Base-by-base conservation (phyloP, 2,888 invertebrate genomes). In the Drosophila ustulata region DNA sequence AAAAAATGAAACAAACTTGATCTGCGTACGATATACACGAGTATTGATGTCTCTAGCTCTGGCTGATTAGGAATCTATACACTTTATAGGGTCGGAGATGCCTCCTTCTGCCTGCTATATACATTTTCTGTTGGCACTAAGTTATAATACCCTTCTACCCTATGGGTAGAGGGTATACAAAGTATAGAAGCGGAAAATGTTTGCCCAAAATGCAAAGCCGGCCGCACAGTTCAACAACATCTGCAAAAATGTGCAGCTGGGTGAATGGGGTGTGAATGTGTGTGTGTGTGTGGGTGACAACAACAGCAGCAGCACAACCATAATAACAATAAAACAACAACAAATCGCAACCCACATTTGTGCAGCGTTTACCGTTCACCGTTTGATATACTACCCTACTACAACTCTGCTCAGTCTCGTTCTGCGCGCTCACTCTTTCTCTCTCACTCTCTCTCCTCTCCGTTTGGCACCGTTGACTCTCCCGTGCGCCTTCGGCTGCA, bases 311-410 rank as follows among this genome's bases (percentile, higher is more conserved):
- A 61, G 13, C 39, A 52, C 37, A 37, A 39, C 66, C 41, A 56
- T 53, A 66, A 59, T 51, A 63, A 58, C 61, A 70, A 34, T 30
- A 58, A 65, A 67, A 57, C 49, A 78, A 61, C 55, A 53, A 51
- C 49, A 62, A 78, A 62, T 75, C 50, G 71, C 88, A 88, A 89
- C 84, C 84, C 84, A 84, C 82, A 87, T 89, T 89, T 78, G 72
- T 80, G 82, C 69, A 78, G 71, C 75, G 75, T 64, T 65, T 71
- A 78, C 73, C 75, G 75, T 64, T 65, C 73, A 66, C 72, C 58
- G 70, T 75, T 81, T 89, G 88, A 82, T 86, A 89, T 80, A 84
- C 88, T 84, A 78, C 81, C 78, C 78, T 79, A 79, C 78, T 77
- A 80, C 78, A 80, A 68, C 45, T 32, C 65, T 80, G 65, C 76